phyloP scores from a whole-genome alignment of 1,140 invertebrate species.

The Diachasmimorpha longicaudata region DNA sequence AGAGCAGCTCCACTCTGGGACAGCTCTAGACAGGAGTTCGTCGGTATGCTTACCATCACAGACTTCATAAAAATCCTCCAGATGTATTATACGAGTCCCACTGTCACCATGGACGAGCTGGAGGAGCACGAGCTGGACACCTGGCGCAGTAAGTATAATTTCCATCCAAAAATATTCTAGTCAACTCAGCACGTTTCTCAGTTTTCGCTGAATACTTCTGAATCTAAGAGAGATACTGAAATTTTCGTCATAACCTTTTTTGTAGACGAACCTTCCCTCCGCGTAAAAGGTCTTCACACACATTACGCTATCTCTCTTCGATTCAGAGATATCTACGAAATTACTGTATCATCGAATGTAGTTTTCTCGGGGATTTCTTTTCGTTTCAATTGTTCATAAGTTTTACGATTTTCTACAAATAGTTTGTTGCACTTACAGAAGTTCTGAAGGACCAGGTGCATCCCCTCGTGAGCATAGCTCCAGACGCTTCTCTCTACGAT shows the following conservation, averaged over 20 bases:
- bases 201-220: no score
- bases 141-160: constrained; percentile 79
- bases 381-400: no score
- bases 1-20: constrained; percentile 98
- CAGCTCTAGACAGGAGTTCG: constrained; percentile 86
- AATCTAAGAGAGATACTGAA: no score
- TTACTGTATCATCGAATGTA: no score
- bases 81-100: constrained; percentile 95
- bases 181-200: no score
- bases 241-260: no score
- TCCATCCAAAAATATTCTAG: neutral
- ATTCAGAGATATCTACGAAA: no score
- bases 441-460: constrained; percentile 82
- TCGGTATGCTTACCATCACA: constrained; percentile 99
- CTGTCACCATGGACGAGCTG: constrained; percentile 91
- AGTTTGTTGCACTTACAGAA: constrained; percentile 67
- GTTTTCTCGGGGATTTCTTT: no score
- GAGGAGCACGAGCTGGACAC: constrained; percentile 97
- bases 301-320: no score
- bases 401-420: no score
- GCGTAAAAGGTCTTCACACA: no score
- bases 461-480: constrained; percentile 85
- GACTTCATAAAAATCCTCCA: constrained; percentile 99
- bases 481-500: constrained; percentile 89
- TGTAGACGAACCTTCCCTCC: no score